Evolutionary conservation across 1,140 invertebrate species (phyloP), one percentile per base, ranked within the genome.

Genomic region (Sipha flava): DNA sequence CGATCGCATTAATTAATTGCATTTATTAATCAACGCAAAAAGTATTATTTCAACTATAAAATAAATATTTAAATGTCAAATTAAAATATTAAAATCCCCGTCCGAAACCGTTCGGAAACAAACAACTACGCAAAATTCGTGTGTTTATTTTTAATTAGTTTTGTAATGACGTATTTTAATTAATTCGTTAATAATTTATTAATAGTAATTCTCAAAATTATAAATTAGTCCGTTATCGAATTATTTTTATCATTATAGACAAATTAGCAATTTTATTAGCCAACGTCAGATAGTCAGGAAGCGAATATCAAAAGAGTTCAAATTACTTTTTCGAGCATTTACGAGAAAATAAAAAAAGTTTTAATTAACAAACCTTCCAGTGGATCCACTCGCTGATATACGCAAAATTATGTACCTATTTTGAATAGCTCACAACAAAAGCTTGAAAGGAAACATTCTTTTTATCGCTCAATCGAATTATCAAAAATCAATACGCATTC

Each of bases 141-240:
- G n/a, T 75, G 70, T 75, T 75, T 75, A 75, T 75, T 75, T 75
- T 52, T 75, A 75, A 75, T 75, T 75, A 75, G 49, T 54, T 52
- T 75, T 52, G 12, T 54, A n/a, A 75, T 75, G 70, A 75, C 34
- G 31, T 75, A 54, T 75, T 52, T 54, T 75, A 49, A 75, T 75
- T 52, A 54, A 75, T 75, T 49, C 47, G 31, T 54, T 54, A 34
- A 37, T 75, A 52, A 75, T 75, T 29, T 52, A 75, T 54, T 21
- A 18, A 57, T 57, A 54, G 29, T 75, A 37, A 47, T 45, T 72
- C 23, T 26, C 7, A 9, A 70, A 70, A 29, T 47, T 45, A 47
- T 47, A 45, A 47, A 70, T 70, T 29, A 47, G 34, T 26, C 23
- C 5, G 64, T 43, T 66, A 66, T 66, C 12, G 14, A 37, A 66